These are phyloP conservation scores for Lanistes nyassanus DNA, from an alignment of 1,140 invertebrate species.

Conservation along the genomic window DNA sequence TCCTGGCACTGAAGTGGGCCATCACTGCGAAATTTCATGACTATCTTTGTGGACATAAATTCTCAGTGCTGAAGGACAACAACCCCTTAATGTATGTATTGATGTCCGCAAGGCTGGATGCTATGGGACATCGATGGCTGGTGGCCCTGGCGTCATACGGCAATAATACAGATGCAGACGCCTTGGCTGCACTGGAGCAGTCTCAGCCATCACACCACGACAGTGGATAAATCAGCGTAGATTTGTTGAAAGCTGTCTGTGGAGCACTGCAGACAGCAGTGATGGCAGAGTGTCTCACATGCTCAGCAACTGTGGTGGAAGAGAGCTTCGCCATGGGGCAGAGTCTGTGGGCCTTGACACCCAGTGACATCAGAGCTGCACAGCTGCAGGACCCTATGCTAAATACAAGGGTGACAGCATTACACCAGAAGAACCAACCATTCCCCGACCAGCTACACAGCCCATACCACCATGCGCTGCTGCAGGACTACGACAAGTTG, in stretches of 20 bases:
- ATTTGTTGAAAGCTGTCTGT: constrained; percentile 1
- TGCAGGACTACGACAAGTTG: background rate
- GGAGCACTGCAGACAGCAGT: background rate
- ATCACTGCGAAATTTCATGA: constrained; percentile 33
- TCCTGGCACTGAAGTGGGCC: constrained; percentile 38
- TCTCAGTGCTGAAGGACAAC: constrained; percentile 21
- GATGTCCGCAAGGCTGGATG: constrained; percentile 11
- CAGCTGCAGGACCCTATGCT: background rate
- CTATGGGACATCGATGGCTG: constrained; percentile 20
- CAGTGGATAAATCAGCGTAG: background rate
- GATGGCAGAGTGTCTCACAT: background rate
- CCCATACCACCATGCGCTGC: too few species aligned
- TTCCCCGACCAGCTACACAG: too few species aligned
- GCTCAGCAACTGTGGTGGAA: background rate
- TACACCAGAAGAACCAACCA: too few species aligned
- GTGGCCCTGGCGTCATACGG: constrained; percentile 10
- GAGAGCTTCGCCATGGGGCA: background rate
- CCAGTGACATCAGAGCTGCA: background rate
- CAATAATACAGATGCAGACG: constrained; percentile 28
- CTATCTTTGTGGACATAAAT: constrained; percentile 22
- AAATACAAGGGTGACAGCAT: background rate
- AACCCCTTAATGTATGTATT: constrained; percentile 22
- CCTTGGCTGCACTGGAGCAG: constrained; percentile 19
- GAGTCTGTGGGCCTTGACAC: background rate
- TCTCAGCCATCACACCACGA: background rate